Conservation (phyloP, 2,113 vertebrate genomes). For the Sterrhoptilus dennistouni region DNA sequence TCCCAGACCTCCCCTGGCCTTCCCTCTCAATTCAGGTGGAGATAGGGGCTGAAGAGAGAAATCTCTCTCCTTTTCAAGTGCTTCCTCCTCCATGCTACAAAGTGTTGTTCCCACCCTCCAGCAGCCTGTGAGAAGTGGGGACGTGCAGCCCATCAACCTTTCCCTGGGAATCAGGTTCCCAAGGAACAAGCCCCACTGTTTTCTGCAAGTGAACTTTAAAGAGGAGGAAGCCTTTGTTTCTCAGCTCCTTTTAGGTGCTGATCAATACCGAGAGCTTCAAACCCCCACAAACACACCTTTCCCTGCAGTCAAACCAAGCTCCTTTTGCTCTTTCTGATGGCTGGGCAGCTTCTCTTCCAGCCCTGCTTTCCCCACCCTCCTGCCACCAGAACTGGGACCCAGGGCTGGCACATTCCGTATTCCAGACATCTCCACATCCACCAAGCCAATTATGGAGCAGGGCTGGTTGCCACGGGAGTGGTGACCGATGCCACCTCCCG, state of each 20-base stretch:
- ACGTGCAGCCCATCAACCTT: background rate
- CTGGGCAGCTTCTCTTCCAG: slow-evolving; percentile 24
- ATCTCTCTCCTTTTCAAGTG: slow-evolving; percentile 10
- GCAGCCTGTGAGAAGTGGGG: background rate
- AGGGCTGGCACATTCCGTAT: background rate
- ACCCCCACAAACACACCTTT: background rate
- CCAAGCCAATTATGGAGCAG: background rate
- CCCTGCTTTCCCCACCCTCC: background rate
- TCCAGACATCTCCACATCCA: background rate
- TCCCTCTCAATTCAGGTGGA: slow-evolving; percentile 27
- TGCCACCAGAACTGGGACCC: background rate
- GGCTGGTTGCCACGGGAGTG: rapidly evolving
- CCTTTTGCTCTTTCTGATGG: background rate
- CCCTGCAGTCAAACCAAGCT: background rate
- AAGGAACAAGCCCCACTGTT: background rate
- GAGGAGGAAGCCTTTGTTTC: slow-evolving; percentile 60
- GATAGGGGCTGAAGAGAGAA: background rate
- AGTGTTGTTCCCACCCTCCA: background rate
- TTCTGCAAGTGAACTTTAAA: slow-evolving; percentile 35
- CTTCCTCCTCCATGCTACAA: background rate
- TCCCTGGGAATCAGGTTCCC: background rate
- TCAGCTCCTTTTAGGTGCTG: slow-evolving; percentile 39
- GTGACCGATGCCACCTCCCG: background rate
- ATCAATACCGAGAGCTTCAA: slow-evolving; percentile 30
- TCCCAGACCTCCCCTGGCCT: background rate